A percentile compares a stretch with the other conserved stretches of the same genome.
Conservation (phyloP, 2,113 vertebrate genomes). For the Chloroceryle aenea region DNA sequence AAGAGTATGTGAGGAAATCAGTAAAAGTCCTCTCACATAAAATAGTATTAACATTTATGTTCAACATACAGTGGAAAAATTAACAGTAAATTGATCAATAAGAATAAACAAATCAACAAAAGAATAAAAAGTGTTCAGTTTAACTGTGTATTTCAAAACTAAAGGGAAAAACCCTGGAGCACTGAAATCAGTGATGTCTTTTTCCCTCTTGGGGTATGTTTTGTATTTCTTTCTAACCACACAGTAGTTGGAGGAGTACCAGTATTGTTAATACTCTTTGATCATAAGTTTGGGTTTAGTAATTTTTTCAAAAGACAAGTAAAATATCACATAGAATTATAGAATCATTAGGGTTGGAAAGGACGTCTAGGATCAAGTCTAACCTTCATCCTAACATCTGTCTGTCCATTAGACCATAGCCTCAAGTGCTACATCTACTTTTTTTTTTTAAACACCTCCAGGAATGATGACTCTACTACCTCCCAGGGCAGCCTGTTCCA, state of each 20-base stretch:
- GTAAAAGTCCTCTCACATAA: background rate
- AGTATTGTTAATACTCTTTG: background rate
- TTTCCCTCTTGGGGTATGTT: background rate
- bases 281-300: accelerated
- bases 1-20: background rate
- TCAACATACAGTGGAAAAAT: background rate
- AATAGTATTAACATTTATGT: background rate
- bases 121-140: background rate
- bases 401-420: too few relatives aligned
- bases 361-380: too few relatives aligned
- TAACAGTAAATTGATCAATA: background rate
- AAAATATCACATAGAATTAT: background rate
- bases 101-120: background rate
- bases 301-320: background rate
- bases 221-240: background rate
- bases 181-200: background rate
- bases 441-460: too few relatives aligned
- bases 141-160: background rate
- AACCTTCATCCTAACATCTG: too few relatives aligned
- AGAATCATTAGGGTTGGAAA: too few relatives aligned
- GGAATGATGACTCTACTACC: too few relatives aligned
- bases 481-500: too few relatives aligned
- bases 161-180: background rate
- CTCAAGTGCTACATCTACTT: too few relatives aligned
- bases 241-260: background rate